These are phyloP conservation scores for Dipodomys ordii DNA, from an alignment of 2,113 vertebrate genomes.

Conservation along the genomic window DNA sequence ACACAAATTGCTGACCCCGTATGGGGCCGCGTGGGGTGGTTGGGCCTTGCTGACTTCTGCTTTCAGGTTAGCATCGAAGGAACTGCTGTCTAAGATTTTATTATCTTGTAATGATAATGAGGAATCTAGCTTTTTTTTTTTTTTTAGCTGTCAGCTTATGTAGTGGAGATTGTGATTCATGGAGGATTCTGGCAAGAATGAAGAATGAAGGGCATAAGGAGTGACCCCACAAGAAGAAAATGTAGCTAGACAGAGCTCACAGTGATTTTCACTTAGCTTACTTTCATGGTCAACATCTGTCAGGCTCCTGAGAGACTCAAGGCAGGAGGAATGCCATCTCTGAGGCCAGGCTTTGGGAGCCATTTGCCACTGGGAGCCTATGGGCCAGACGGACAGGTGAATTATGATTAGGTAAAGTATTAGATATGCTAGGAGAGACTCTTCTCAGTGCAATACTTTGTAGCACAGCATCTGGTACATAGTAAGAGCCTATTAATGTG, in stretches of 20 bases:
- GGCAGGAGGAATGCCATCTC: background rate
- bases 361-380: background rate
- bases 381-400: background rate
- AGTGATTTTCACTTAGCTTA: background rate
- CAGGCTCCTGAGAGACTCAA: background rate
- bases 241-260: background rate
- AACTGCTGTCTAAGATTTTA: background rate
- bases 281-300: background rate
- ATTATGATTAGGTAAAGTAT: background rate
- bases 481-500: background rate
- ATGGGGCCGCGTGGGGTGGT: background rate
- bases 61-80: background rate
- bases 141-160: background rate
- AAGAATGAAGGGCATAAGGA: background rate
- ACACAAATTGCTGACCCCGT: background rate
- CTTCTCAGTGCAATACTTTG: background rate
- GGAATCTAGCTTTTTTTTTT: background rate
- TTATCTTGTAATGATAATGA: background rate
- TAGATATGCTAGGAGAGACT: background rate
- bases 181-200: background rate
- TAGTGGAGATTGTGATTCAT: background rate
- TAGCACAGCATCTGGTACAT: background rate
- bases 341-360: background rate
- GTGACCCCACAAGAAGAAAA: background rate
- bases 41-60: background rate